Conservation (phyloP, 2,113 vertebrate species). For the Ophiodon elongatus region DNA sequence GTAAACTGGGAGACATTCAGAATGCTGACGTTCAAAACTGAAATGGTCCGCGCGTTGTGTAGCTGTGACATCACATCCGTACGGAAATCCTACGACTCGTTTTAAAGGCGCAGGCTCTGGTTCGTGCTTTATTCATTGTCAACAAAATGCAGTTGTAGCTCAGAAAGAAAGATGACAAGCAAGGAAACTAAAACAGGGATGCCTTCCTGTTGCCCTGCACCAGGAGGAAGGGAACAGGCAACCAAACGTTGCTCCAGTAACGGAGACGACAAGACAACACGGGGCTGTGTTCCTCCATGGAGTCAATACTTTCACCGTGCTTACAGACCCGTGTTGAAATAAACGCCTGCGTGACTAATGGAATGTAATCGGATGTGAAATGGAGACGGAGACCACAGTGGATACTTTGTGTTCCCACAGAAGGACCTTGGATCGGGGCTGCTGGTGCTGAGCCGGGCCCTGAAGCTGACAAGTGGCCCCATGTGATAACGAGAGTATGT, state of each 20-base stretch:
- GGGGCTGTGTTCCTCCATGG: background rate
- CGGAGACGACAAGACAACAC: background rate
- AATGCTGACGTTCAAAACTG: no score
- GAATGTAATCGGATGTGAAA: background rate
- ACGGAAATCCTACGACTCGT: no score
- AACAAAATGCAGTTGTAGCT: no score
- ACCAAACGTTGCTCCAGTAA: background rate
- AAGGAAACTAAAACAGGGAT: background rate
- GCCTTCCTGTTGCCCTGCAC: background rate
- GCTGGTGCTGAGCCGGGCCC: background rate
- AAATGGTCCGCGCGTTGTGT: no score
- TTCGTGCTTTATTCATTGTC: no score
- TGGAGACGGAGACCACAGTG: background rate
- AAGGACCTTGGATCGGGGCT: constrained; percentile 23
- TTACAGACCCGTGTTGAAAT: background rate
- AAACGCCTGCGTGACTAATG: background rate
- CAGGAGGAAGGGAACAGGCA: background rate
- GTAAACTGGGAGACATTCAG: no score
- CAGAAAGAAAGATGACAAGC: no score
- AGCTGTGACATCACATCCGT: no score
- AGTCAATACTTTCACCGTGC: background rate
- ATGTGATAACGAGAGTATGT: constrained; percentile 28
- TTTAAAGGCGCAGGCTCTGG: no score
- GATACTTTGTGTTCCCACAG: background rate
- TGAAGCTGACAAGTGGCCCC: constrained; percentile 4